These are phyloP conservation scores for Penelope pileata DNA, from an alignment of 2,113 vertebrate genomes.

Conservation along the genomic window DNA sequence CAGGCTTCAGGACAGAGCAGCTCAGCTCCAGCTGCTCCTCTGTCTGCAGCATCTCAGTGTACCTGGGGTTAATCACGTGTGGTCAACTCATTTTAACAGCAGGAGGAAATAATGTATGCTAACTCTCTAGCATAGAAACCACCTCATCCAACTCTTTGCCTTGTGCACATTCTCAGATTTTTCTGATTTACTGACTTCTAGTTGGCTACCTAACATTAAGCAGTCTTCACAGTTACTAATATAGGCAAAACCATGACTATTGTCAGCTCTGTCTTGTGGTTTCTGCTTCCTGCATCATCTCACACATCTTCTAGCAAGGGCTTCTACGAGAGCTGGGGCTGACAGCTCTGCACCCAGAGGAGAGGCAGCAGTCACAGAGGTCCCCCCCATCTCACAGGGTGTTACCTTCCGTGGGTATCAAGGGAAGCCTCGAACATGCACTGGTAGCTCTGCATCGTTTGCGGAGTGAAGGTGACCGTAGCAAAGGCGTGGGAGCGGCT, in stretches of 20 bases:
- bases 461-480: conserved; percentile 82
- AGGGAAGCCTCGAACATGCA: conserved; percentile 84
- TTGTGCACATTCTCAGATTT: background rate
- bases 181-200: background rate
- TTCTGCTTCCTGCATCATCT: background rate
- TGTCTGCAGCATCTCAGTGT: too few species aligned
- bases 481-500: conserved; percentile 80
- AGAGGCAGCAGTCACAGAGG: background rate
- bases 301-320: background rate
- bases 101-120: background rate
- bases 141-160: background rate
- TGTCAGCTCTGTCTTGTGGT: background rate
- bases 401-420: conserved; percentile 79
- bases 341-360: background rate
- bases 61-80: background rate
- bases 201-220: too few species aligned
- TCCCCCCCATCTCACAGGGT: background rate
- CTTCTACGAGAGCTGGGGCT: background rate
- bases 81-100: background rate
- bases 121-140: background rate
- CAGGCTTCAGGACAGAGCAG: background rate
- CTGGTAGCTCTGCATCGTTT: conserved; percentile 79
- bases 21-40: background rate
- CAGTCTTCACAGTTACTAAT: background rate
- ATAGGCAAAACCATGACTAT: background rate